phyloP scores from a whole-genome alignment of 2,113 vertebrate genomes.

The Echinops telfairi region DNA sequence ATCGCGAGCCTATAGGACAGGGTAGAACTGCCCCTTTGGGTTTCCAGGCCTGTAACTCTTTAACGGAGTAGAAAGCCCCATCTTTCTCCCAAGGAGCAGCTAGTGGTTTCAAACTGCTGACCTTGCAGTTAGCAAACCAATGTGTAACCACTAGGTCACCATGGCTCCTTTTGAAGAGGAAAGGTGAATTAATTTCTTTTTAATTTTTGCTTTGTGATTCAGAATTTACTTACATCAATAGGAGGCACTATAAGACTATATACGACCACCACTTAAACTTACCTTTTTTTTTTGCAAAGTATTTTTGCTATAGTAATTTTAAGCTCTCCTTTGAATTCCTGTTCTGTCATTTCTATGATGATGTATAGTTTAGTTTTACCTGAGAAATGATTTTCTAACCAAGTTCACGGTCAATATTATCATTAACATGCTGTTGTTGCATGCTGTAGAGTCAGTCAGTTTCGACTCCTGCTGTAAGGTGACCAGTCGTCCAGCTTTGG shows the following conservation, averaged over 20 bases:
- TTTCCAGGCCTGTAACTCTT: no score
- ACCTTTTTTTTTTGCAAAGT: not conserved
- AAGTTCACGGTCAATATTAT: slow-evolving; percentile 1
- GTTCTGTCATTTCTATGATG: slow-evolving; percentile 5
- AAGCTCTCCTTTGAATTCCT: slow-evolving; percentile 33
- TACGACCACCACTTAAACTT: not conserved
- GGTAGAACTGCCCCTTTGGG: no score
- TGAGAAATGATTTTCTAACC: not conserved
- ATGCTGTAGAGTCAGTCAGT: no score
- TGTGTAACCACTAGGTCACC: no score
- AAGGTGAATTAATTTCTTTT: slow-evolving; percentile 2
- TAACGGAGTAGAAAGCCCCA: no score
- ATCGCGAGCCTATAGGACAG: no score
- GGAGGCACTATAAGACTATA: not conserved
- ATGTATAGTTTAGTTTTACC: not conserved
- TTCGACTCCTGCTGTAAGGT: no score
- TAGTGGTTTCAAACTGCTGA: no score
- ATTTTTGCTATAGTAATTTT: not conserved
- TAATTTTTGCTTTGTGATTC: slow-evolving; percentile 25
- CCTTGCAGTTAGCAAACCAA: no score
- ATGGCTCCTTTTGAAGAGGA: no score
- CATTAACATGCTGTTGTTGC: not conserved
- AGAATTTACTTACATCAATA: not conserved
- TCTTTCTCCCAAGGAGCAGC: no score
- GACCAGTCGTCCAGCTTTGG: no score